Base-by-base conservation (phyloP, 2,888 invertebrate species). In the Polyommatus icarus region DNA sequence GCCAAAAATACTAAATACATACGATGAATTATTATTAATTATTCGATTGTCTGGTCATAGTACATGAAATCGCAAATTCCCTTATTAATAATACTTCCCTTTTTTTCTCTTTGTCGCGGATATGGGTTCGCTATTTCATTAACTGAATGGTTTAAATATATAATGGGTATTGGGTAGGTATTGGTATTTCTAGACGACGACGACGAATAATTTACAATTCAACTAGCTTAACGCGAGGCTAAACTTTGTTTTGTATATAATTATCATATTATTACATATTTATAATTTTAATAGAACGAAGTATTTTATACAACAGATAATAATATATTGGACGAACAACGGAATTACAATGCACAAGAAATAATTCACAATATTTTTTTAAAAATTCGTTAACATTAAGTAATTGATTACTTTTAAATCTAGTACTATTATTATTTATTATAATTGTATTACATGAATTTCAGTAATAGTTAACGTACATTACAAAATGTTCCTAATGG, bases 311-410 rank as follows among this genome's bases (percentile, higher is more conserved):
- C 78, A 79, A 79, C 78, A 79, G 77, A 71, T 8, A 77, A 50
- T 24, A 78, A 71, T 78, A 83, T 82, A 81, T 82, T 83, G 86
- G 84, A 87, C 84, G 87, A 85, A 84, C 82, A 87, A 84, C 75
- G 75, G 75, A 75, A 75, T 75, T 54, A 50, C 46, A 75, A 54
- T 75, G 75, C 50, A 75, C 75, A 75, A 75, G 75, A 24, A 50
- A 73, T 50, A 36, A 75, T 20, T 7, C 24, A 50, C 54, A 24
- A 54, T 20, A 24, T 4, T 3, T 18, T 67, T 67, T 32, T 10
- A 29, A 67, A 67, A 67, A 67, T 67, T 67, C 67, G 29, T 67
- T 29, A 67, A 67, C 29, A 15, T 29, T 67, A 67, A 18, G 67
- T 67, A 67, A 29, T 67, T 32, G 5, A 29, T 67, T 67, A 24